Evolutionary conservation across 2,888 invertebrate species (phyloP).

Genomic region (Rosalia funebris): DNA sequence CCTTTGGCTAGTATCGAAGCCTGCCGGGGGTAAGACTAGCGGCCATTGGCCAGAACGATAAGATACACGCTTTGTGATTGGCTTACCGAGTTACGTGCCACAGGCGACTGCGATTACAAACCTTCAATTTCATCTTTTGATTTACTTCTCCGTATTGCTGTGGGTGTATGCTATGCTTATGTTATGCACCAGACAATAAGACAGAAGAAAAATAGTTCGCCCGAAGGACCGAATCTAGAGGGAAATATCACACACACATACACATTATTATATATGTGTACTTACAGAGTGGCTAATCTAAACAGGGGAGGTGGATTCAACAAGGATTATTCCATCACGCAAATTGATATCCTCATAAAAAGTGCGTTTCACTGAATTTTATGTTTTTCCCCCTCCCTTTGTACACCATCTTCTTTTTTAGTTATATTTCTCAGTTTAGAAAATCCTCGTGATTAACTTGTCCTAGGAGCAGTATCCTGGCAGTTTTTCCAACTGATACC

Average conservation of each 20-base stretch:
- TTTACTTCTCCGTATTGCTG: conserved; percentile 58
- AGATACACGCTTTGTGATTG: conserved; percentile 60
- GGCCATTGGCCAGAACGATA: conserved; percentile 63
- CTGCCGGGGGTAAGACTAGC: conserved; percentile 62
- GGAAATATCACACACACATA: conserved; percentile 42
- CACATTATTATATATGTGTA: conserved; percentile 14
- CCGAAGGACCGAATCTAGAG: conserved; percentile 52
- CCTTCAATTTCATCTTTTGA: conserved; percentile 63
- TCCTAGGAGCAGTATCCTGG: too few relatives aligned
- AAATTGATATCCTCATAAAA: background rate
- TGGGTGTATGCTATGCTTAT: conserved; percentile 52
- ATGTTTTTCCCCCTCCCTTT: too few relatives aligned
- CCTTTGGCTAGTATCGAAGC: conserved; percentile 59
- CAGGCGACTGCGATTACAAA: conserved; percentile 60
- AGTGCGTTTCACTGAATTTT: too few relatives aligned
- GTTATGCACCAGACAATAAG: conserved; percentile 42
- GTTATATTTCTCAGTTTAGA: background rate
- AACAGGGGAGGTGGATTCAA: background rate
- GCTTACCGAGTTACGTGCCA: conserved; percentile 62
- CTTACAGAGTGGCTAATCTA: conserved; percentile 8
- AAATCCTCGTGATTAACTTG: too few relatives aligned
- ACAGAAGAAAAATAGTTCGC: conserved; percentile 29
- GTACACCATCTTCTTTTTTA: background rate
- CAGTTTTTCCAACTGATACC: too few relatives aligned
- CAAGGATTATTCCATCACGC: background rate